Evolutionary conservation across 2,888 invertebrate species (phyloP).

Genomic region (Eristalis tenax): DNA sequence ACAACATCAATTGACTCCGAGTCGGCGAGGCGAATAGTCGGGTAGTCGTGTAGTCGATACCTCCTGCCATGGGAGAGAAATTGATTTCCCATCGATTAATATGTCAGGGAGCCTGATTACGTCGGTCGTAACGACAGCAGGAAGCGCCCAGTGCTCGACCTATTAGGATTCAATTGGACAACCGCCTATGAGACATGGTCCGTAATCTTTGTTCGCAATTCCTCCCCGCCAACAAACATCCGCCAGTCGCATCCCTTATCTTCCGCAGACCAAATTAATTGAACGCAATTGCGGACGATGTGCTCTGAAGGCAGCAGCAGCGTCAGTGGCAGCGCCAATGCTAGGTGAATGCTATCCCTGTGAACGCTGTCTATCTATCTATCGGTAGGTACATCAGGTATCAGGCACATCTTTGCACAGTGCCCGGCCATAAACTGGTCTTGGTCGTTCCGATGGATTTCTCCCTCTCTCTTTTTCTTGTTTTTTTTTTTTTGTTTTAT

Average conservation of each 20-base stretch:
- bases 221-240: slow-evolving; percentile 54
- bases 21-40: background rate
- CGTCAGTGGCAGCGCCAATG: slow-evolving; percentile 32
- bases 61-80: slow-evolving; percentile 49
- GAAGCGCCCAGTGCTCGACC: slow-evolving; percentile 17
- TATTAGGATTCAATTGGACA: slow-evolving; percentile 58
- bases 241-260: slow-evolving; percentile 61
- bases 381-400: background rate
- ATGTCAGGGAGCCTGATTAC: slow-evolving; percentile 69
- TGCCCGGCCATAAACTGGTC: slow-evolving; percentile 48
- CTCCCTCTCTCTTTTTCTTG: slow-evolving; percentile 26
- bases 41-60: background rate
- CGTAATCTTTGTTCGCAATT: slow-evolving; percentile 66
- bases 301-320: slow-evolving; percentile 17
- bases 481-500: background rate
- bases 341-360: slow-evolving; percentile 40
- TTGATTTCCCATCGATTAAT: slow-evolving; percentile 70
- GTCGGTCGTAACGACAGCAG: slow-evolving; percentile 16
- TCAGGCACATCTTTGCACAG: slow-evolving; percentile 37
- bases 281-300: slow-evolving; percentile 69
- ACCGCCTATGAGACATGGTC: slow-evolving; percentile 20
- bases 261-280: slow-evolving; percentile 68
- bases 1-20: slow-evolving; percentile 65
- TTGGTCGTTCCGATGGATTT: slow-evolving; percentile 41
- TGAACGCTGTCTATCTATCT: slow-evolving; percentile 24